phyloP scores from a whole-genome alignment of 2,888 invertebrate genomes.

The Cerastis rubricosa region DNA sequence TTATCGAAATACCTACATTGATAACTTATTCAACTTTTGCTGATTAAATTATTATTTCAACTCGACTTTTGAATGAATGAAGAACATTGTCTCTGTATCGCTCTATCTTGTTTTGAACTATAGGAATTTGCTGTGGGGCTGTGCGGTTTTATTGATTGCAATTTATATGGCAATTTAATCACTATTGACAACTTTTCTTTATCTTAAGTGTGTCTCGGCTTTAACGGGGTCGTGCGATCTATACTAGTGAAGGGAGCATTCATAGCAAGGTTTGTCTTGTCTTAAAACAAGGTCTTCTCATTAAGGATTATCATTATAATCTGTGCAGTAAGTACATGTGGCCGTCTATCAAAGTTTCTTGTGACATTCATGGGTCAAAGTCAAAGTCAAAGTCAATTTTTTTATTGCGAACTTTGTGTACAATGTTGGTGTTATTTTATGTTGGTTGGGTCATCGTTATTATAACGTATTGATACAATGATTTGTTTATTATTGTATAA shows the following conservation, averaged over 20 bases:
- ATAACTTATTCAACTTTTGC: slow-evolving; percentile 54
- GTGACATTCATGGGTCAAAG: background rate
- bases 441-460: background rate
- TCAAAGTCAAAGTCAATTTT: too few relatives aligned
- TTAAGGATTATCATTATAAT: slow-evolving; percentile 8
- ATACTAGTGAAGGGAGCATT: slow-evolving; percentile 5
- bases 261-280: slow-evolving; percentile 13
- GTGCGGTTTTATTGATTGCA: slow-evolving; percentile 4
- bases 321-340: background rate
- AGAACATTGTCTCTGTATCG: background rate
- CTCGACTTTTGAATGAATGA: slow-evolving; percentile 45
- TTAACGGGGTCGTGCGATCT: slow-evolving; percentile 19
- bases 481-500: background rate
- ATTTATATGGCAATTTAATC: slow-evolving; percentile 9
- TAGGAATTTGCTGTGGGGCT: background rate
- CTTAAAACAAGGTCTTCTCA: slow-evolving; percentile 13
- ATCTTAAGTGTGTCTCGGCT: slow-evolving; percentile 35
- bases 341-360: slow-evolving; percentile 5
- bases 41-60: slow-evolving; percentile 47
- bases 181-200: slow-evolving; percentile 24
- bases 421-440: too few relatives aligned
- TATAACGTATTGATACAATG: background rate
- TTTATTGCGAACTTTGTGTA: too few relatives aligned
- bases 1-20: slow-evolving; percentile 38
- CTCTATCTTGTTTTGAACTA: slow-evolving; percentile 15